phyloP scores from a whole-genome alignment of 2,797 vertebrate species.

The Gila robusta region DNA sequence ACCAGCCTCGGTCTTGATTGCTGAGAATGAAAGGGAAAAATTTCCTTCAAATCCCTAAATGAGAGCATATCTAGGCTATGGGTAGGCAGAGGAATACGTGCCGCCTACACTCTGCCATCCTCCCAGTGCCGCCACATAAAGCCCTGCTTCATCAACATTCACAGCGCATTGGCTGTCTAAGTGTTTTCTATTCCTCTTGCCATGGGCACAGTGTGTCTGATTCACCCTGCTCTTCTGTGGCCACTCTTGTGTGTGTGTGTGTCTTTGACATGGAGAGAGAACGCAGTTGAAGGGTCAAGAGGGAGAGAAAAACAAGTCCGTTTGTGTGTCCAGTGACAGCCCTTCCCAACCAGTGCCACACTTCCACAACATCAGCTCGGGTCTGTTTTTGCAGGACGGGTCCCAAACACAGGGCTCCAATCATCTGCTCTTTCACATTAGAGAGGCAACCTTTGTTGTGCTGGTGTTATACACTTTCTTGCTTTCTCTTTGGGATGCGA shows the following conservation, averaged over 20 bases:
- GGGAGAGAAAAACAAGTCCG: constrained; percentile 72
- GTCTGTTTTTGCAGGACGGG: constrained; percentile 41
- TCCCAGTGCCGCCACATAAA: constrained; percentile 68
- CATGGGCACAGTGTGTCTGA: constrained; percentile 66
- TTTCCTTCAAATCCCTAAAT: constrained; percentile 74
- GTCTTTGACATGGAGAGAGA: constrained; percentile 41
- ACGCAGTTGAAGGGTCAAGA: constrained; percentile 46
- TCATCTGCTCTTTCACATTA: constrained; percentile 60
- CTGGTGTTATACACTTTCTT: constrained; percentile 33
- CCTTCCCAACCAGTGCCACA: constrained; percentile 64
- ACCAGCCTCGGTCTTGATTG: constrained; percentile 31
- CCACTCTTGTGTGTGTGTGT: constrained; percentile 47
- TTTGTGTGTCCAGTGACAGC: constrained; percentile 79
- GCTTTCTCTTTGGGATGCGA: constrained; percentile 45
- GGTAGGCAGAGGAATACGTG: constrained; percentile 71
- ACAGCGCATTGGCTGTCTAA: constrained; percentile 69
- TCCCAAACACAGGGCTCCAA: constrained; percentile 28
- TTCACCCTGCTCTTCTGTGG: constrained; percentile 62
- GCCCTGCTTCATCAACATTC: constrained; percentile 79
- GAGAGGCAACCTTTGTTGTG: constrained; percentile 55
- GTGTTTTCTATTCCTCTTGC: constrained; percentile 67
- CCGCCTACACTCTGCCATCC: constrained; percentile 74
- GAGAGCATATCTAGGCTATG: constrained; percentile 64
- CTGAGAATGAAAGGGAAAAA: constrained; percentile 24
- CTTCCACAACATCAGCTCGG: constrained; percentile 34